Evolutionary conservation across 2,113 vertebrate species (phyloP), one percentile per base, ranked within the genome.

Genomic region (Pangasianodon gigas): DNA sequence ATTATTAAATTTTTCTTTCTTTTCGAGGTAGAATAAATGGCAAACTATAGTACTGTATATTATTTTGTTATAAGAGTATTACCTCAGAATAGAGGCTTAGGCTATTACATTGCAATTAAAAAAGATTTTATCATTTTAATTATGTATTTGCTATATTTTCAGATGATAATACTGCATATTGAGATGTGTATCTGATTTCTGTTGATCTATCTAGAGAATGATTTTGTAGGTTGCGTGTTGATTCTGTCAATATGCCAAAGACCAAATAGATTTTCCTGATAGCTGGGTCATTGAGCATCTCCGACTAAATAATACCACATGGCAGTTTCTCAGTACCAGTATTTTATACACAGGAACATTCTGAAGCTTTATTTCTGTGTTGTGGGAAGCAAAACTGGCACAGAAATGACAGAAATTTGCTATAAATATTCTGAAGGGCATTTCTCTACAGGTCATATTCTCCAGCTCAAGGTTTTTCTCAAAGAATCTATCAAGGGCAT

Each of bases 211-310:
- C 21, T 29, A 58, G 48, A 87, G 46, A 69, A 75, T 56, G 71
- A 77, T 89, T 90, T 85, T 88, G 32, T 56, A 79, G 67, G 79
- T 21, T 87, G 79, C 87, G 21, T 87, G 79, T 84, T 79, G 75
- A 89, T 90, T 19, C n/a, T 88, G 62, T 87, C 46, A 77, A 82
- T 51, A 90, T 92, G 91, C 89, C 89, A 90, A 92, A 92, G 89
- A 85, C 79, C 82, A 87, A 65, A 84, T 87, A 60, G 74, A 44
- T 91, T 46, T 86, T 84, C 21, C 48, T 69, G 48, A 48, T 87
- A 80, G 41, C 82, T 56, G 32, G 46, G 29, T 44, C 54, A 60
- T n/a, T 29, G 52, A 24, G 11, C 32, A 44, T 83, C 6, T 51
- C 75, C 52, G 29, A 44, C 41, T 83, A 88, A 82, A 82, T 51